phyloP scores from a whole-genome alignment of 1,140 invertebrate species.

The Micrasema minimum region DNA sequence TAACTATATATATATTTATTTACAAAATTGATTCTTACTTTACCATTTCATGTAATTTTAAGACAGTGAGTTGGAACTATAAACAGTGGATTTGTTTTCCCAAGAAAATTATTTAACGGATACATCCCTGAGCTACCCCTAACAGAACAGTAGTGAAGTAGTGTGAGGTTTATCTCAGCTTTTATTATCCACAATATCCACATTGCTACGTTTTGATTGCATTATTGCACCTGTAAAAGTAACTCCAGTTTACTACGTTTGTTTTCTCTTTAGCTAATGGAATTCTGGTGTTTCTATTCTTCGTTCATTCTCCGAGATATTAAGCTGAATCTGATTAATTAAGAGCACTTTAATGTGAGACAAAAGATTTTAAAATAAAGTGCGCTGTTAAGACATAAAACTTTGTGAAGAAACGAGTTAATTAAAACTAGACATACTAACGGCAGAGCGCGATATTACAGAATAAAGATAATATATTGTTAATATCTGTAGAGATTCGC shows the following conservation, averaged over 20 bases:
- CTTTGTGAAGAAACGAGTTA: not conserved
- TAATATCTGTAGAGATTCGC: too few species aligned
- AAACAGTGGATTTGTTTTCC: too few species aligned
- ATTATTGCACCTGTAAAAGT: conserved; percentile 48
- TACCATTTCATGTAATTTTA: too few species aligned
- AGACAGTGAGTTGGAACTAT: too few species aligned
- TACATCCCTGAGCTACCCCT: not conserved
- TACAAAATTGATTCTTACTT: too few species aligned
- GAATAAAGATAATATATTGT: too few species aligned
- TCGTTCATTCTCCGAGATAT: conserved; percentile 16
- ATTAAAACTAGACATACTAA: not conserved
- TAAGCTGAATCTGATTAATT: conserved; percentile 22
- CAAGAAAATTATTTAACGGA: too few species aligned
- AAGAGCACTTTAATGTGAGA: conserved; percentile 5
- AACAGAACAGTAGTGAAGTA: too few species aligned
- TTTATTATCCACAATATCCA: conserved; percentile 26
- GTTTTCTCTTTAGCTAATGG: conserved; percentile 34
- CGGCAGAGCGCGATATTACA: too few species aligned
- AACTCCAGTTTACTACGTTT: conserved; percentile 24
- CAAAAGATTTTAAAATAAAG: not conserved
- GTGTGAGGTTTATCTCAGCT: conserved; percentile 37
- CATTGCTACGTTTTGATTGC: conserved; percentile 41
- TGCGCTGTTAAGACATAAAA: too few species aligned
- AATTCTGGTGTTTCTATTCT: conserved; percentile 25
- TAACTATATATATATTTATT: too few species aligned